Percentiles rank a stretch among this genome's conserved stretches.
These are phyloP conservation scores for Tenthredo notha DNA, from an alignment of 2,888 invertebrate genomes.

Conservation along the genomic window DNA sequence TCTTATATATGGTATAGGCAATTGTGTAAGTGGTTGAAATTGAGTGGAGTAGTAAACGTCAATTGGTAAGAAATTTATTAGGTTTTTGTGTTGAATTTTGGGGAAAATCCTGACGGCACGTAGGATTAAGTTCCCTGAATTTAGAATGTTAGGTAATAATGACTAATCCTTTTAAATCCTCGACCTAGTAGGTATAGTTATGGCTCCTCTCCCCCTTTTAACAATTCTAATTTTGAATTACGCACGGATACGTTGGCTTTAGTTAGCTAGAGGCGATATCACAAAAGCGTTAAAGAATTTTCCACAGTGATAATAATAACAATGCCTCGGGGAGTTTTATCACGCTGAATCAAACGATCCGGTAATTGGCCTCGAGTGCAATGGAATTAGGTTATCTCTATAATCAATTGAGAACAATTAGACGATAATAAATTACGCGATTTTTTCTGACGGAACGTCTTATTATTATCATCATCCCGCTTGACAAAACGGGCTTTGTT, in stretches of 20 bases:
- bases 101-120: background rate
- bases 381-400: slow-evolving; percentile 25
- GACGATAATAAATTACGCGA: slow-evolving; percentile 9
- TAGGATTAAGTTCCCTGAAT: background rate
- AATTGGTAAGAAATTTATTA: background rate
- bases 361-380: slow-evolving; percentile 30
- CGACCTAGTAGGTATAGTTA: slow-evolving; percentile 4
- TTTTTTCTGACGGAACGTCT: background rate
- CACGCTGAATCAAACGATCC: slow-evolving; percentile 16
- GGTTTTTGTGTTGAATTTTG: background rate
- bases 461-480: no score
- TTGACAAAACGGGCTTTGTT: slow-evolving; percentile 31
- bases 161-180: slow-evolving; percentile 9
- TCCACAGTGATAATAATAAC: background rate
- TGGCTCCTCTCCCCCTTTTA: background rate
- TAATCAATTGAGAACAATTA: slow-evolving; percentile 36
- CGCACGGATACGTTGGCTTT: background rate
- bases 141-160: background rate
- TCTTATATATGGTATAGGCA: background rate
- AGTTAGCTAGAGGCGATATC: background rate
- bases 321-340: background rate
- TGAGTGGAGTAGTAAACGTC: background rate
- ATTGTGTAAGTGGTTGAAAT: slow-evolving; percentile 15
- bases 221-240: background rate
- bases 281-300: background rate